Percentiles rank a stretch among this genome's conserved stretches.
Conservation (phyloP, 2,888 invertebrate species). For the Sphinx pinastri region DNA sequence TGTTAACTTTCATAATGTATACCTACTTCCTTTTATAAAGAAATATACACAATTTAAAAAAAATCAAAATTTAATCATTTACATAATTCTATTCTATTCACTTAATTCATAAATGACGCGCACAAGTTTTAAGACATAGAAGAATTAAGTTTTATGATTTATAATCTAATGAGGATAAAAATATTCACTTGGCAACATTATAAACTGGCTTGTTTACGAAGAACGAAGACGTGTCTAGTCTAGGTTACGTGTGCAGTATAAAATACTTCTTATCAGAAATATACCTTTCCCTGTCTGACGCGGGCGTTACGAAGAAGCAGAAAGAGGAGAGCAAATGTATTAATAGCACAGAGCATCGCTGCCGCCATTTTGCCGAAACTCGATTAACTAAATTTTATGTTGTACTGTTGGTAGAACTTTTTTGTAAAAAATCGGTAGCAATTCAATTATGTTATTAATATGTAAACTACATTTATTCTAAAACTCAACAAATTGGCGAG, state of each 20-base stretch:
- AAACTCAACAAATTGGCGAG: constrained; percentile 16
- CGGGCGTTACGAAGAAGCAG: constrained; percentile 33
- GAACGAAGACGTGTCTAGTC: constrained; percentile 81
- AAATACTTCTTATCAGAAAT: constrained; percentile 65
- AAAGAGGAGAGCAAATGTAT: constrained; percentile 68
- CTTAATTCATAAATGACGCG: not conserved
- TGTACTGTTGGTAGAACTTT: constrained; percentile 56
- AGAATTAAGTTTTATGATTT: not conserved
- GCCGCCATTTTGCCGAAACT: constrained; percentile 80
- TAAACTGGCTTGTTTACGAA: constrained; percentile 74
- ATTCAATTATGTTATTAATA: not conserved
- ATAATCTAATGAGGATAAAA: not conserved
- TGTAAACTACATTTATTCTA: not conserved
- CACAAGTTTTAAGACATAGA: not conserved
- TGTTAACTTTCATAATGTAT: too few species aligned
- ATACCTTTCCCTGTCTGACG: constrained; percentile 62
- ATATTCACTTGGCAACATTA: constrained; percentile 59
- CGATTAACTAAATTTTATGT: constrained; percentile 64
- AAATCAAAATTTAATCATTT: too few species aligned
- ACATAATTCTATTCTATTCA: too few species aligned
- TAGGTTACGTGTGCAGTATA: constrained; percentile 79
- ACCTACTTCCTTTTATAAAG: too few species aligned
- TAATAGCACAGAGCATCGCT: constrained; percentile 72
- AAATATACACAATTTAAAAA: too few species aligned
- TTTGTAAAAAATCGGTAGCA: constrained; percentile 13